phyloP scores from a whole-genome alignment of 2,113 vertebrate genomes.

The Hippocampus mohnikei region DNA sequence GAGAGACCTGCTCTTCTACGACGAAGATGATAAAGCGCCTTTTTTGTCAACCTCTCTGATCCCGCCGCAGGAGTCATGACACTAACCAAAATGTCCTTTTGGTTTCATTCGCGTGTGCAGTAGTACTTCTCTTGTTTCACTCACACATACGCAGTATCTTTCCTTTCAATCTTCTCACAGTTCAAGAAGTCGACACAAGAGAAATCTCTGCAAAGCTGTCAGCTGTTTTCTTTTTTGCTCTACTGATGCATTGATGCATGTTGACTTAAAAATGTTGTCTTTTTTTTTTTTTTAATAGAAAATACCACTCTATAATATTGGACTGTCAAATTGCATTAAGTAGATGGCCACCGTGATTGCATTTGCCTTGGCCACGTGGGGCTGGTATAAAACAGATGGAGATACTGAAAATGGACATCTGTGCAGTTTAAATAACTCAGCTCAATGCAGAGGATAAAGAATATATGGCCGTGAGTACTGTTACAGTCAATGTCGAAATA shows the following conservation, averaged over 20 bases:
- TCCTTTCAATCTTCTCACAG: slow-evolving; percentile 25
- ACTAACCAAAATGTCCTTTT: slow-evolving; percentile 14
- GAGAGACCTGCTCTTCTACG: slow-evolving; percentile 20
- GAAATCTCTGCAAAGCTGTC: slow-evolving; percentile 49
- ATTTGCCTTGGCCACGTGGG: neutral
- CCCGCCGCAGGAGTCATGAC: slow-evolving; percentile 20
- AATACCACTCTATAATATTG: no score
- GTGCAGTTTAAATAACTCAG: no score
- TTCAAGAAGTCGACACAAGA: slow-evolving; percentile 50
- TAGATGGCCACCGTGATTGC: no score
- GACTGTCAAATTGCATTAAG: no score
- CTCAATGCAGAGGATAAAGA: no score
- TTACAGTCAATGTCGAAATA: no score
- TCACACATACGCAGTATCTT: neutral
- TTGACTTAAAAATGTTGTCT: no score
- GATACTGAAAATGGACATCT: no score
- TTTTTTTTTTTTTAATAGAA: no score
- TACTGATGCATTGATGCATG: slow-evolving; percentile 7
- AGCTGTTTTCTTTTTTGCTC: slow-evolving; percentile 36
- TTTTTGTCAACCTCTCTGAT: neutral
- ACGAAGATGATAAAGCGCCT: neutral
- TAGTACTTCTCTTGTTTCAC: slow-evolving; percentile 7
- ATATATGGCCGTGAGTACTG: no score
- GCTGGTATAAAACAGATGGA: neutral
- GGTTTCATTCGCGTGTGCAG: slow-evolving; percentile 12